Evolutionary conservation across 2,797 vertebrate species (phyloP).

Genomic region (Halcyon smyrnensis): DNA sequence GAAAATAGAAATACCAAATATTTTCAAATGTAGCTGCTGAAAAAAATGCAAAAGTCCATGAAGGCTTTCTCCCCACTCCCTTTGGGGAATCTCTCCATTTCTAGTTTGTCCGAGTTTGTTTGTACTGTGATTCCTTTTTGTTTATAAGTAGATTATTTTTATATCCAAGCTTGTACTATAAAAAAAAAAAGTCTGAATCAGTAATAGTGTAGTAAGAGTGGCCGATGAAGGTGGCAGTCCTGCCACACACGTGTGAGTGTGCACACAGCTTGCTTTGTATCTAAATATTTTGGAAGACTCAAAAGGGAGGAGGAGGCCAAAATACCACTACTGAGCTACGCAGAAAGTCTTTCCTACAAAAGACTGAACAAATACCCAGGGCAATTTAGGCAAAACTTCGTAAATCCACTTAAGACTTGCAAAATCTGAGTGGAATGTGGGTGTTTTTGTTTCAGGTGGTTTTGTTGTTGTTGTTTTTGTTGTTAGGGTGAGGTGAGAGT

Average conservation of each 20-base stretch:
- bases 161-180: conserved; percentile 49
- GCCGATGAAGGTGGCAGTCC: conserved; percentile 1
- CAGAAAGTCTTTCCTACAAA: conserved; percentile 34
- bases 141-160: conserved; percentile 63
- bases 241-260: neutral
- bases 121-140: conserved; percentile 68
- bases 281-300: conserved; percentile 43
- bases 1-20: conserved; percentile 79
- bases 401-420: conserved; percentile 52
- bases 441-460: conserved; percentile 14
- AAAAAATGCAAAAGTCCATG: conserved; percentile 67
- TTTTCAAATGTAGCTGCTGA: conserved; percentile 77
- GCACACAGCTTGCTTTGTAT: conserved; percentile 51
- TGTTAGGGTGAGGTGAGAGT: conserved; percentile 44
- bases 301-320: conserved; percentile 66
- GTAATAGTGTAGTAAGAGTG: conserved; percentile 42
- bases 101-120: conserved; percentile 61
- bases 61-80: conserved; percentile 60
- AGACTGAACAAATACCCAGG: conserved; percentile 61
- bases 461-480: neutral
- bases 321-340: conserved; percentile 74
- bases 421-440: conserved; percentile 56
- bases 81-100: conserved; percentile 64
- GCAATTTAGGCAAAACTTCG: conserved; percentile 38
- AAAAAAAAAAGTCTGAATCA: conserved; percentile 17